Percentiles rank a stretch among this genome's conserved stretches.
These are phyloP conservation scores for Aldabrachelys gigantea DNA, from an alignment of 2,113 vertebrate species.

Conservation along the genomic window DNA sequence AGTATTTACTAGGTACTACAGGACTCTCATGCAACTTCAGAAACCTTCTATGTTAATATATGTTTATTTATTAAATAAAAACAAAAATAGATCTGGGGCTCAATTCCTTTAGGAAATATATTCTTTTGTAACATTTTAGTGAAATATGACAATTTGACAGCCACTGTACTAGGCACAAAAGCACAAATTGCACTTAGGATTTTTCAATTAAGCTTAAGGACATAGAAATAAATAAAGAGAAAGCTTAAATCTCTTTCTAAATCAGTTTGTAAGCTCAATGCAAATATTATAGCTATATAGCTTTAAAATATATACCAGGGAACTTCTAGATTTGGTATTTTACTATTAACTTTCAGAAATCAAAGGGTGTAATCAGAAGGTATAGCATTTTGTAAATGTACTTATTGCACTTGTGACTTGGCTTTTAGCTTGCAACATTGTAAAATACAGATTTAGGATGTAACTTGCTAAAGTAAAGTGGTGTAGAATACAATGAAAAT, in stretches of 20 bases:
- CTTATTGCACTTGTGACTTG: neutral
- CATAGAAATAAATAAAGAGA: neutral
- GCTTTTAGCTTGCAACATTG: neutral
- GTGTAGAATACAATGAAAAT: neutral
- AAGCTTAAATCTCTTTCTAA: neutral
- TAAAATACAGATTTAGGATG: neutral
- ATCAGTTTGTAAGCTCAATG: neutral
- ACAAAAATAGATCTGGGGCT: neutral
- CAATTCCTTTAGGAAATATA: neutral
- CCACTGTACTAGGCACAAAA: neutral
- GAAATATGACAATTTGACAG: neutral
- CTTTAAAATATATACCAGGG: rapidly evolving
- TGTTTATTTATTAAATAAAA: neutral
- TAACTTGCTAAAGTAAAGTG: neutral
- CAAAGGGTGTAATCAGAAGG: neutral
- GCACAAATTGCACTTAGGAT: neutral
- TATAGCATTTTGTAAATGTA: neutral
- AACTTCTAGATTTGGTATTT: neutral
- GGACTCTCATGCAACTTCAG: neutral
- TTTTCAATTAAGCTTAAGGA: neutral
- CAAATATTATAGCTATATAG: neutral
- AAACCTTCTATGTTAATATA: neutral
- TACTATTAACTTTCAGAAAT: neutral
- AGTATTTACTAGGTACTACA: neutral
- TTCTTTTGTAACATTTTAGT: neutral